Percentiles rank a stretch among this genome's conserved stretches.
These are phyloP conservation scores for Neosilurus mollespiculum DNA, from an alignment of 2,797 vertebrate species.

Conservation along the genomic window DNA sequence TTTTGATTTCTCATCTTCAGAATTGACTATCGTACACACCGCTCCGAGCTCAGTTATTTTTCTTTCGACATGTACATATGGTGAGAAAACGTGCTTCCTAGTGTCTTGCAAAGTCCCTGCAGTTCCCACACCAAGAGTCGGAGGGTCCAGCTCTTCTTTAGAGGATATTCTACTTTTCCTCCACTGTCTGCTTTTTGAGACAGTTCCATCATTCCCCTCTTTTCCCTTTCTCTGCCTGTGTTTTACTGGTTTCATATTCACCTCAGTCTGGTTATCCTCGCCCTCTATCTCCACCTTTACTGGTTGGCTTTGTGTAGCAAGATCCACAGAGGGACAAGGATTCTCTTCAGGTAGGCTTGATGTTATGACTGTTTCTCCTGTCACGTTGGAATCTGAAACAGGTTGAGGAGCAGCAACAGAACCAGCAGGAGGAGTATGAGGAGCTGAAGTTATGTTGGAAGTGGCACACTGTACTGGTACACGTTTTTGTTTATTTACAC, in stretches of 20 bases:
- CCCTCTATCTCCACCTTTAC: conserved; percentile 71
- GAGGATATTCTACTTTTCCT: conserved; percentile 70
- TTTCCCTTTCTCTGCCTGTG: conserved; percentile 71
- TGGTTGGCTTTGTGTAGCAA: conserved; percentile 66
- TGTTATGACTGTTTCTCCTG: conserved; percentile 43
- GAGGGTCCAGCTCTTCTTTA: conserved; percentile 77
- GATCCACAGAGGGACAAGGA: conserved; percentile 55
- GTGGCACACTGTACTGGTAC: conserved; percentile 63
- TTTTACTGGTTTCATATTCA: conserved; percentile 66
- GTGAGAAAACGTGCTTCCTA: conserved; percentile 88
- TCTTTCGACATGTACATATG: conserved; percentile 94
- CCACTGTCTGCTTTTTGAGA: conserved; percentile 64
- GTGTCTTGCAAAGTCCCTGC: conserved; percentile 76
- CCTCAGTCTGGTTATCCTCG: conserved; percentile 71
- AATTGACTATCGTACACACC: conserved; percentile 95
- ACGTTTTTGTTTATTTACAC: conserved; percentile 97
- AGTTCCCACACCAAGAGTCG: conserved; percentile 52
- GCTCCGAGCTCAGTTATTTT: conserved; percentile 91
- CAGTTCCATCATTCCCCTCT: conserved; percentile 60
- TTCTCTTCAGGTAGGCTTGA: conserved; percentile 56
- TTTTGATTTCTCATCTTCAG: conserved; percentile 90
- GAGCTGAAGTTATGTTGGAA: conserved; percentile 52
- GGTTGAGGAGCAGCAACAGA: conserved; percentile 43
- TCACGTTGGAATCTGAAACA: conserved; percentile 47
- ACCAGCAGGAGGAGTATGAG: conserved; percentile 53